Conservation (phyloP, 2,797 vertebrate species). For the Paedocypris micromegethes region DNA sequence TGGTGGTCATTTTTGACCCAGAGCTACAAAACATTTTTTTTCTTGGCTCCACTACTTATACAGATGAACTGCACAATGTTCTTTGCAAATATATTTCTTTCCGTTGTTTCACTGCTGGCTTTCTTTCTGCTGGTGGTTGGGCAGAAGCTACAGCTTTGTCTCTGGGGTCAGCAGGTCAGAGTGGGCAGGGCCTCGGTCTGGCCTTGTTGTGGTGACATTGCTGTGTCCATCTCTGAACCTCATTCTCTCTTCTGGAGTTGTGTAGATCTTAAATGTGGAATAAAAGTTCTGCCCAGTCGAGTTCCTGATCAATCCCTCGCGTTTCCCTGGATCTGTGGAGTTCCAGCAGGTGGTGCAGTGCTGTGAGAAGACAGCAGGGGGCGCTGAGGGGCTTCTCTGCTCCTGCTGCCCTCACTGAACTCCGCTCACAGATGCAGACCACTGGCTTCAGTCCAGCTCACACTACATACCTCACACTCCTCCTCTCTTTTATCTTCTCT, state of each 20-base stretch:
- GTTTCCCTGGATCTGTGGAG: slow-evolving; percentile 51
- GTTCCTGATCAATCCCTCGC: slow-evolving; percentile 47
- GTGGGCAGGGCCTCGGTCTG: background rate
- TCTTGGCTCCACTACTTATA: too few species aligned
- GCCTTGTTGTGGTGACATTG: slow-evolving; percentile 12
- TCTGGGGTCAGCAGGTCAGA: too few species aligned
- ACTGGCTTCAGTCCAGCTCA: slow-evolving; percentile 63
- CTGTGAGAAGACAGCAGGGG: too few species aligned
- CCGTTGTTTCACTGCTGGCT: too few species aligned
- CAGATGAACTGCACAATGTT: too few species aligned
- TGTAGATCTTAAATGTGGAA: slow-evolving; percentile 50
- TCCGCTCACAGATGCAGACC: slow-evolving; percentile 66
- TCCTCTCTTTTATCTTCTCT: too few species aligned
- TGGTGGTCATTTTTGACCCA: too few species aligned
- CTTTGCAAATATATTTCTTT: too few species aligned
- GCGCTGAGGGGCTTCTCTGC: too few species aligned
- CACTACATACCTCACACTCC: slow-evolving; percentile 38
- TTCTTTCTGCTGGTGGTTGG: too few species aligned
- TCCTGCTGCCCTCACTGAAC: slow-evolving; percentile 64
- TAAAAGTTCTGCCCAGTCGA: slow-evolving; percentile 44
- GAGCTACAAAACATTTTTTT: too few species aligned
- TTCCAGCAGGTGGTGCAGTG: slow-evolving; percentile 7
- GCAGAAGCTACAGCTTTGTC: too few species aligned
- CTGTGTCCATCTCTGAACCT: slow-evolving; percentile 22
- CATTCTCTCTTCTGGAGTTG: slow-evolving; percentile 46